phyloP scores from a whole-genome alignment of 2,113 vertebrate genomes.

The Brevimyrus niger region DNA sequence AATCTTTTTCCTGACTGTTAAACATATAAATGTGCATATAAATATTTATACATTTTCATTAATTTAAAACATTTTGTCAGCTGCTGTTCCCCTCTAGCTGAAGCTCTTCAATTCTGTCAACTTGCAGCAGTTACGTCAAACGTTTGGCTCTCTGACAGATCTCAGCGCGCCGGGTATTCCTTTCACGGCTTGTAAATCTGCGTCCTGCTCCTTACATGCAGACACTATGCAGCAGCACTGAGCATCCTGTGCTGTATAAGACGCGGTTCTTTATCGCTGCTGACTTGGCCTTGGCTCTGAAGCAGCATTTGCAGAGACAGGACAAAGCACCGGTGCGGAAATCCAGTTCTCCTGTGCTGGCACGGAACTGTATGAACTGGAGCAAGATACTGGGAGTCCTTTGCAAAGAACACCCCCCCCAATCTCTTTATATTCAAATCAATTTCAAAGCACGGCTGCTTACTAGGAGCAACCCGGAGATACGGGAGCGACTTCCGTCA shows the following conservation, averaged over 20 bases:
- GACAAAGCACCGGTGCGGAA: background rate
- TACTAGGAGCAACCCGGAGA: background rate
- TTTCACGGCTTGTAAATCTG: background rate
- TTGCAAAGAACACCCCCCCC: background rate
- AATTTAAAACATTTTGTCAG: background rate
- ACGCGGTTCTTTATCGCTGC: background rate
- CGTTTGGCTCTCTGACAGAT: background rate
- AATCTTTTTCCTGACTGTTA: background rate
- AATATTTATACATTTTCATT: background rate
- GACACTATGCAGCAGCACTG: background rate
- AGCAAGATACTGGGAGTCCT: slow-evolving; percentile 40
- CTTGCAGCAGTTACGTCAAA: background rate
- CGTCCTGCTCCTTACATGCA: background rate
- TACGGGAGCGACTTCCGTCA: background rate
- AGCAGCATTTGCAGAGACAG: background rate
- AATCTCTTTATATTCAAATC: background rate
- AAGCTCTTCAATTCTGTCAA: background rate
- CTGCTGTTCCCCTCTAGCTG: background rate
- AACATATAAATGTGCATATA: background rate
- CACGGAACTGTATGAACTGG: background rate
- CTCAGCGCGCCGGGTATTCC: background rate
- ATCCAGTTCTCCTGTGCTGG: background rate
- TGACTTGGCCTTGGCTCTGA: background rate
- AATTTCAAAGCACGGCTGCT: background rate
- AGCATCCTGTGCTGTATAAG: background rate